Evolutionary conservation across 1,140 invertebrate genomes (phyloP).

Genomic region (Drosophila baimaii): DNA sequence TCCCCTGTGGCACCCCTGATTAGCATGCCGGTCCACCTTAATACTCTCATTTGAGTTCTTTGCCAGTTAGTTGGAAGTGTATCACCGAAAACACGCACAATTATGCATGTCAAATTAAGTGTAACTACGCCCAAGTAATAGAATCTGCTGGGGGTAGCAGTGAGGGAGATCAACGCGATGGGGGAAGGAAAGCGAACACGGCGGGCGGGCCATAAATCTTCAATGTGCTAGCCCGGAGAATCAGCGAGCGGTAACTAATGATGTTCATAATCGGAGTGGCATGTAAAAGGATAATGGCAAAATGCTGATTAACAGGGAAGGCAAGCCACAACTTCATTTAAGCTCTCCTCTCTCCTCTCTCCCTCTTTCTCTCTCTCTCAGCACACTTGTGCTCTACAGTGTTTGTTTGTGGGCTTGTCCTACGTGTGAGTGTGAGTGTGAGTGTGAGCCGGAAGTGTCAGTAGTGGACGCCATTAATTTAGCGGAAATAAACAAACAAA

Average conservation of each 20-base stretch:
- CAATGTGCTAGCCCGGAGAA: conserved; percentile 48
- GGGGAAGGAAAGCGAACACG: conserved; percentile 7
- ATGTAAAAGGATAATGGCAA: conserved; percentile 76
- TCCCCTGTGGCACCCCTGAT: too few species aligned
- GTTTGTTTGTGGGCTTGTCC: conserved; percentile 16
- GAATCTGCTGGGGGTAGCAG: conserved; percentile 17
- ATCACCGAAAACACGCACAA: conserved; percentile 60
- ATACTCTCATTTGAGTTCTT: conserved; percentile 10
- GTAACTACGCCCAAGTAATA: conserved; percentile 67
- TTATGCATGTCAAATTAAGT: conserved; percentile 78
- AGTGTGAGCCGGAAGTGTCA: conserved; percentile 70
- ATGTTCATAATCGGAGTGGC: conserved; percentile 80
- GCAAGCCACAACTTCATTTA: conserved; percentile 71
- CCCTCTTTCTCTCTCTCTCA: conserved; percentile 26
- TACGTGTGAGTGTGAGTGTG: conserved; percentile 15
- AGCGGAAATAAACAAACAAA: conserved; percentile 81
- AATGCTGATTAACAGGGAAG: conserved; percentile 68
- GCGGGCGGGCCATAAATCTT: conserved; percentile 72
- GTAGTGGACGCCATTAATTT: conserved; percentile 81
- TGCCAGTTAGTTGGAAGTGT: conserved; percentile 33
- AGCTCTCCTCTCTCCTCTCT: too few species aligned
- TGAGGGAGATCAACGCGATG: neutral
- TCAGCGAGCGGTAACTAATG: conserved; percentile 77
- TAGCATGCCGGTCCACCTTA: neutral
- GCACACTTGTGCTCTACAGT: conserved; percentile 10